Evolutionary conservation across 2,888 invertebrate species (phyloP).

Genomic region (Caenorhabditis wallacei): DNA sequence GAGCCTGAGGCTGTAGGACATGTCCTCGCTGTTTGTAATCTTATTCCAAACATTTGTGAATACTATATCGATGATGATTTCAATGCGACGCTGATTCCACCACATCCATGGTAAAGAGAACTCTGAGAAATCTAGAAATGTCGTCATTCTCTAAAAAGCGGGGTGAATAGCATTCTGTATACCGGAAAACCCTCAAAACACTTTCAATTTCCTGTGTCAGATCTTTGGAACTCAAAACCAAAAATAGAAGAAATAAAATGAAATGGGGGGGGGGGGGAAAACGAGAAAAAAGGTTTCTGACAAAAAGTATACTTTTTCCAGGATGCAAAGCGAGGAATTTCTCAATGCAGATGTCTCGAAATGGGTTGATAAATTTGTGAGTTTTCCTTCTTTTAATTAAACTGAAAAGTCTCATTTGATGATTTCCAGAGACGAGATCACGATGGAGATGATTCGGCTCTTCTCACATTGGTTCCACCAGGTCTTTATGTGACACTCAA

Average conservation of each 20-base stretch:
- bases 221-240: neutral
- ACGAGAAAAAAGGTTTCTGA: neutral
- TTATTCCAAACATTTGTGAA: conserved; percentile 40
- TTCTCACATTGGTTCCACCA: conserved; percentile 65
- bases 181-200: conserved; percentile 21
- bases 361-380: conserved; percentile 58
- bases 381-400: neutral
- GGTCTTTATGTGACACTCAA: conserved; percentile 66
- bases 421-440: conserved; percentile 41
- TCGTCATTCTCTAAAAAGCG: neutral
- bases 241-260: conserved; percentile 25
- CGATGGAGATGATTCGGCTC: conserved; percentile 43
- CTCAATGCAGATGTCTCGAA: conserved; percentile 63
- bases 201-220: conserved; percentile 21
- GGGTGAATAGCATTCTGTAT: conserved; percentile 10
- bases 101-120: conserved; percentile 36
- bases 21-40: conserved; percentile 15
- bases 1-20: conserved; percentile 22
- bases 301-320: conserved; percentile 34
- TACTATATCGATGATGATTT: conserved; percentile 17
- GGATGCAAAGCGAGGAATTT: conserved; percentile 61
- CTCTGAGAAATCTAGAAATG: neutral
- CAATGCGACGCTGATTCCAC: conserved; percentile 14
- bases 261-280: too few species aligned
- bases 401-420: neutral